These are phyloP conservation scores for Octodonta nipae DNA, from an alignment of 2,888 invertebrate species.

Conservation along the genomic window DNA sequence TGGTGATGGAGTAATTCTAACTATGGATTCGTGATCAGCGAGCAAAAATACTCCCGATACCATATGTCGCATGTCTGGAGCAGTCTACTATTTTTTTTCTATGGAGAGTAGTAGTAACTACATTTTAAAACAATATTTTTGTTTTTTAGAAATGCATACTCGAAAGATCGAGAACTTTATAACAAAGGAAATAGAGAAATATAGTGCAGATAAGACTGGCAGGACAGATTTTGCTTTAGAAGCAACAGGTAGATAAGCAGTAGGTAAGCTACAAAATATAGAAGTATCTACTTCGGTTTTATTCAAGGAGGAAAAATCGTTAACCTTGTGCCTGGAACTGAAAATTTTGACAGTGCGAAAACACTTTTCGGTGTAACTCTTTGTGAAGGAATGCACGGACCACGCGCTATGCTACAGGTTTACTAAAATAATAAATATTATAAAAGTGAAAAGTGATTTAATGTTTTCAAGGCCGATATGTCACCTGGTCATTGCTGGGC, in stretches of 20 bases:
- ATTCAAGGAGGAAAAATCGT: conserved; percentile 31
- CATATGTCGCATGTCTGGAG: too few species aligned
- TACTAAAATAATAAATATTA: too few species aligned
- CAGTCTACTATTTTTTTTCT: too few species aligned
- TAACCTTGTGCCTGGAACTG: conserved; percentile 24
- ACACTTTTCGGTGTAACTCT: conserved; percentile 34
- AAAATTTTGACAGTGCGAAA: conserved; percentile 31
- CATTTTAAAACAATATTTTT: too few species aligned
- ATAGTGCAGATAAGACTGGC: conserved; percentile 29
- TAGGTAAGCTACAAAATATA: too few species aligned
- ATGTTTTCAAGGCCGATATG: conserved; percentile 39
- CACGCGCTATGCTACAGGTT: conserved; percentile 38
- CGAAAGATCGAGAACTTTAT: conserved; percentile 14
- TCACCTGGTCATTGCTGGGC: conserved; percentile 82
- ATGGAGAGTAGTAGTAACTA: too few species aligned
- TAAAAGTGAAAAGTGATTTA: conserved; percentile 1
- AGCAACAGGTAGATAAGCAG: conserved; percentile 22
- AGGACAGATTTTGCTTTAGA: conserved; percentile 31
- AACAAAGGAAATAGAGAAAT: conserved; percentile 20
- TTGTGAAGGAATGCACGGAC: conserved; percentile 35
- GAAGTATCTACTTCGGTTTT: background rate
- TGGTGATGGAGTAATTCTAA: too few species aligned
- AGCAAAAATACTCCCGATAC: too few species aligned
- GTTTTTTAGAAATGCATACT: too few species aligned
- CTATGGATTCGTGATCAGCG: too few species aligned